Percentiles rank a stretch among this genome's conserved stretches.
phyloP scores from a whole-genome alignment of 2,888 invertebrate genomes.

The Fabriciana adippe region DNA sequence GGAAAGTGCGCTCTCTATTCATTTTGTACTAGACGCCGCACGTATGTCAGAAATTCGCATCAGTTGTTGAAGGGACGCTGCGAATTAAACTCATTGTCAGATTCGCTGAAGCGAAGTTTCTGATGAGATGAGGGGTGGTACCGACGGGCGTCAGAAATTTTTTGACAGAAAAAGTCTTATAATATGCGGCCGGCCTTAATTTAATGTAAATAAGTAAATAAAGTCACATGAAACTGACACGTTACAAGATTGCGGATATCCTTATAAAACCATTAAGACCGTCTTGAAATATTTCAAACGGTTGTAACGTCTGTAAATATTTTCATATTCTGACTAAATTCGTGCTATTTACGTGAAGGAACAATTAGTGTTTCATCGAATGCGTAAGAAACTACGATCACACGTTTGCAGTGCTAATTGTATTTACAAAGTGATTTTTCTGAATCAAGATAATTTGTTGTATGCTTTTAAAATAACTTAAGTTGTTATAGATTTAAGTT shows the following conservation, averaged over 20 bases:
- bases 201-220: background rate
- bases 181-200: no score
- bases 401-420: slow-evolving; percentile 26
- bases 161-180: no score
- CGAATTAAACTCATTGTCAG: no score
- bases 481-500: background rate
- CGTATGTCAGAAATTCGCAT: no score
- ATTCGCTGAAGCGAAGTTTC: no score
- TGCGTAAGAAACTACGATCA: slow-evolving; percentile 8
- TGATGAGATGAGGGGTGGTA: no score
- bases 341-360: slow-evolving; percentile 4
- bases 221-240: background rate
- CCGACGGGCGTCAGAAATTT: no score
- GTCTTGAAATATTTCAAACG: slow-evolving; percentile 1
- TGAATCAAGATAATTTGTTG: slow-evolving; percentile 16
- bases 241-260: background rate
- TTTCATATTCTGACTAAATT: slow-evolving; percentile 8
- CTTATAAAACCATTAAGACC: background rate
- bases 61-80: no score
- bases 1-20: no score
- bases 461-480: background rate
- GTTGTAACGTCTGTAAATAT: slow-evolving; percentile 5
- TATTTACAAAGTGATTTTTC: slow-evolving; percentile 17
- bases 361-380: slow-evolving; percentile 20
- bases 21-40: no score